These are phyloP conservation scores for Epinephelus coioides DNA, from an alignment of 2,797 vertebrate genomes.

Conservation along the genomic window DNA sequence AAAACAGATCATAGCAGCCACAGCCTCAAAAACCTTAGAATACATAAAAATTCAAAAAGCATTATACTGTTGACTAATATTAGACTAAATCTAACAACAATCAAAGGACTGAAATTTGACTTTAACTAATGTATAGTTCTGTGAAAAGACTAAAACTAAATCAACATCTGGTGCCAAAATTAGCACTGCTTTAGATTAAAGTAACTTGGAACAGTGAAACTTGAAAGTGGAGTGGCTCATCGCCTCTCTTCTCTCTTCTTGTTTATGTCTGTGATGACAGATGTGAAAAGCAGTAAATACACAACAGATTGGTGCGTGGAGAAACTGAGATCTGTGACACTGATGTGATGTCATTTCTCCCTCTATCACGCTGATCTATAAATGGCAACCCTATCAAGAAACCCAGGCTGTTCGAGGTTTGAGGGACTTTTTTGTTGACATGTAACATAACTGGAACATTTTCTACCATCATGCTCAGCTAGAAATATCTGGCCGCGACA, in stretches of 20 bases:
- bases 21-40: no score
- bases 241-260: neutral
- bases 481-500: slow-evolving; percentile 2
- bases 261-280: neutral
- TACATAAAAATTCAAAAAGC: no score
- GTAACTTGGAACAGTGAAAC: neutral
- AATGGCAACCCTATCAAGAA: neutral
- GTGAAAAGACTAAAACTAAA: no score
- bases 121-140: no score
- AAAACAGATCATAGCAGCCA: no score
- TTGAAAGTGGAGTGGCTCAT: neutral
- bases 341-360: neutral
- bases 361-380: neutral
- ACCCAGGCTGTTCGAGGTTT: neutral
- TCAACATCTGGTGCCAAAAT: no score
- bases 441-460: neutral
- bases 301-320: neutral
- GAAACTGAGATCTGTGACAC: neutral
- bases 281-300: neutral
- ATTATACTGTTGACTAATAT: no score
- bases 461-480: neutral
- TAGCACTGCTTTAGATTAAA: neutral
- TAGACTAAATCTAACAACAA: no score
- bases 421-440: neutral
- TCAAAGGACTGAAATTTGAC: no score